Conservation (phyloP, 35 echinoderm and acorn worm species). For the Apostichopus parvimensis region DNA sequence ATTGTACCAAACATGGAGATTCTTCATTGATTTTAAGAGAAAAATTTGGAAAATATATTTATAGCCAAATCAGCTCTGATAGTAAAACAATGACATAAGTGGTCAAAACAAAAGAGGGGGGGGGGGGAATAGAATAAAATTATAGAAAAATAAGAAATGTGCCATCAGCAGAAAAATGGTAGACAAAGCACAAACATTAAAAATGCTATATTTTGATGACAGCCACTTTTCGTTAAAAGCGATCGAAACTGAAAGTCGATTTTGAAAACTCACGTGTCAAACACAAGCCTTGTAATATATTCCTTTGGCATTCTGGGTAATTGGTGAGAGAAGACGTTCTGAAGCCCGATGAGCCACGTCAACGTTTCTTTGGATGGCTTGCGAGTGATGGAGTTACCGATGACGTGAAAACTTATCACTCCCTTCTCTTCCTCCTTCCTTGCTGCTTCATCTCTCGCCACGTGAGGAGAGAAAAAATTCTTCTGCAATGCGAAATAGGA, state of each 20-base stretch:
- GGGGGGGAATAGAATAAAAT: no score
- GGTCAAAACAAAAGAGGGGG: no score
- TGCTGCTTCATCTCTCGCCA: constrained; percentile 91
- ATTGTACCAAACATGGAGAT: no score
- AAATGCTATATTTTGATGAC: no score
- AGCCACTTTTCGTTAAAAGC: background rate
- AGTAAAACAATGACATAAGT: no score
- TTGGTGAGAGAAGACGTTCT: constrained; percentile 99
- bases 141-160: no score
- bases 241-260: background rate
- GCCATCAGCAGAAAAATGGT: no score
- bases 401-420: constrained; percentile 95
- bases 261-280: constrained; percentile 81
- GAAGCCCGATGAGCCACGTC: constrained; percentile 94
- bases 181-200: no score
- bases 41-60: no score
- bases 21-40: no score
- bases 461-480: constrained; percentile 91
- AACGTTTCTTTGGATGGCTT: constrained; percentile 90
- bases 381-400: constrained; percentile 93
- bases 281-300: constrained; percentile 96
- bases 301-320: constrained; percentile 99
- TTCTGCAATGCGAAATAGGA: constrained; percentile 49
- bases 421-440: constrained; percentile 86
- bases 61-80: no score